Percentiles rank a stretch among this genome's conserved stretches.
phyloP scores from a whole-genome alignment of 2,888 invertebrate genomes.

The Brachyptera putata region DNA sequence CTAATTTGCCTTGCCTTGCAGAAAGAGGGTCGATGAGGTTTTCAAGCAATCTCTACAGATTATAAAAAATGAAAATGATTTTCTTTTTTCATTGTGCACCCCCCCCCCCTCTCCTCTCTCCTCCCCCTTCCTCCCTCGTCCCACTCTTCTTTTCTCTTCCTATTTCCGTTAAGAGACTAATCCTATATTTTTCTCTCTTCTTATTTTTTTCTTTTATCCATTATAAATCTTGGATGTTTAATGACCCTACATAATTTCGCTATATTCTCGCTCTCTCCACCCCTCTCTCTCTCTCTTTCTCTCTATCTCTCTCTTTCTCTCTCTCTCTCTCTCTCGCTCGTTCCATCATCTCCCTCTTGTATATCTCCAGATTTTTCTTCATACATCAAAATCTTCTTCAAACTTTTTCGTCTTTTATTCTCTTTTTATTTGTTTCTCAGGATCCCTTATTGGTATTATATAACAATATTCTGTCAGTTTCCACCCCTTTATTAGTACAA shows the following conservation, averaged over 20 bases:
- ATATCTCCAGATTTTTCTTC: too few species aligned
- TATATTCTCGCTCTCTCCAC: too few species aligned
- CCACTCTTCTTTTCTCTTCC: too few species aligned
- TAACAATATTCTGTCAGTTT: slow-evolving; percentile 19
- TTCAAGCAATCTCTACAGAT: slow-evolving; percentile 27
- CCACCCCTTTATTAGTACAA: too few species aligned
- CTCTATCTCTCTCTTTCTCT: too few species aligned
- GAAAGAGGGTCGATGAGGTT: slow-evolving; percentile 3
- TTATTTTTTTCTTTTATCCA: slow-evolving; percentile 16
- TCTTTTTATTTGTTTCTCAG: background rate
- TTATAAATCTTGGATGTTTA: slow-evolving; percentile 24
- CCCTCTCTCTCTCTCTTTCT: too few species aligned
- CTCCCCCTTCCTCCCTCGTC: too few species aligned
- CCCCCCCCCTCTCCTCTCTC: too few species aligned
- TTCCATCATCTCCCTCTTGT: background rate
- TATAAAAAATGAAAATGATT: slow-evolving; percentile 28
- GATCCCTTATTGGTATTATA: background rate
- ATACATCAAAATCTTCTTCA: background rate
- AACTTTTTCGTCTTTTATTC: slow-evolving; percentile 4
- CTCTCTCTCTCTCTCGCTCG: background rate
- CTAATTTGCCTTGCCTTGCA: too few species aligned
- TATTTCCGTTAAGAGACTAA: slow-evolving; percentile 17
- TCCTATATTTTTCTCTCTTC: slow-evolving; percentile 12
- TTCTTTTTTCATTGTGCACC: slow-evolving; percentile 21
- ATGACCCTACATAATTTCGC: slow-evolving; percentile 29